phyloP scores from a whole-genome alignment of 1,140 invertebrate species.

The Listronotus bonariensis region DNA sequence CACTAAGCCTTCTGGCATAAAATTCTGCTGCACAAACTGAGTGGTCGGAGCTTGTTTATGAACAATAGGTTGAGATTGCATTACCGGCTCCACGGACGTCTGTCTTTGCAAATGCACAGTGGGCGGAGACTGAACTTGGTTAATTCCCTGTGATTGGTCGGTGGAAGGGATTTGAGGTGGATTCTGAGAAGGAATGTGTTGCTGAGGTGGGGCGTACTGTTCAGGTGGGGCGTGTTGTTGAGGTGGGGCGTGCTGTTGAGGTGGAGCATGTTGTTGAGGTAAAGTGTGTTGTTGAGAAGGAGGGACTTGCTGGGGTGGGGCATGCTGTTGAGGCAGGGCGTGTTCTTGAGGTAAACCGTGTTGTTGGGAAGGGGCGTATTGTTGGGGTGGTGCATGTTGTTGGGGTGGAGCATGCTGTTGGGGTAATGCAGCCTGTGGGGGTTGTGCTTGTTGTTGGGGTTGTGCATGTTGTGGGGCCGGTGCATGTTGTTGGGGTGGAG shows the following conservation, averaged over 20 bases:
- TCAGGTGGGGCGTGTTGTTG: slow-evolving; percentile 49
- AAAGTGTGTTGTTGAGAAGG: slow-evolving; percentile 40
- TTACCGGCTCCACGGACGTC: slow-evolving; percentile 43
- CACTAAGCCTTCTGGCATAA: slow-evolving; percentile 39
- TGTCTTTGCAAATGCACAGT: slow-evolving; percentile 47
- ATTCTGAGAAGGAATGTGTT: slow-evolving; percentile 3
- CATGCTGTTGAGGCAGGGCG: slow-evolving; percentile 56
- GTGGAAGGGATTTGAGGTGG: slow-evolving; percentile 46
- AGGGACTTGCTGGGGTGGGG: slow-evolving; percentile 58
- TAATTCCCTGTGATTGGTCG: slow-evolving; percentile 47
- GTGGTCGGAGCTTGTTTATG: slow-evolving; percentile 45
- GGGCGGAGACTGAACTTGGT: slow-evolving; percentile 44
- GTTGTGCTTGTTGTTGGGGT: slow-evolving; percentile 43
- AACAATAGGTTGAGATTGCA: slow-evolving; percentile 49
- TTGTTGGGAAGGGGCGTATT: slow-evolving; percentile 50
- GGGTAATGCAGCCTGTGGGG: slow-evolving; percentile 52
- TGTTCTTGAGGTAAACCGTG: slow-evolving; percentile 42
- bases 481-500: slow-evolving; percentile 49
- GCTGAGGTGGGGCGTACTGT: slow-evolving; percentile 2
- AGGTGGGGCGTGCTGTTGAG: slow-evolving; percentile 43
- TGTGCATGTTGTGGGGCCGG: slow-evolving; percentile 34
- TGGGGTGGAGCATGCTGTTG: slow-evolving; percentile 44
- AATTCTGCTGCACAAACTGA: slow-evolving; percentile 48
- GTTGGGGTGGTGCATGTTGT: neutral
- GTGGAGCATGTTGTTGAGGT: slow-evolving; percentile 54